Conservation (phyloP, 2,888 invertebrate species). For the Synergus umbraculus region DNA sequence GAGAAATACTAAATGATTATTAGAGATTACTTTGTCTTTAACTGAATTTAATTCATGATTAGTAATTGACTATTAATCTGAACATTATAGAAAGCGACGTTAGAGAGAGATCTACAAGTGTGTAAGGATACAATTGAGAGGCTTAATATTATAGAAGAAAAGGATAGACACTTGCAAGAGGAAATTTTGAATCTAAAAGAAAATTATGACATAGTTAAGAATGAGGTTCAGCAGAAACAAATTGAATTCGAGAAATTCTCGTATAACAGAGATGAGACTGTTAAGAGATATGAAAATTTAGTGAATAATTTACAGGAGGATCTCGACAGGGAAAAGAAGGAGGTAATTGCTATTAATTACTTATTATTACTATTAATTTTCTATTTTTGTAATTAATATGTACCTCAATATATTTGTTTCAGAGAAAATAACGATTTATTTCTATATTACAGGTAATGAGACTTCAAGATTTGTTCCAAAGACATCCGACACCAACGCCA, state of each 20-base stretch:
- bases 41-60: not conserved
- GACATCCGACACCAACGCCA: slow-evolving; percentile 51
- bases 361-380: not conserved
- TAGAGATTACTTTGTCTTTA: not conserved
- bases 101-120: slow-evolving; percentile 41
- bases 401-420: not conserved
- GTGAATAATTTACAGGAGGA: slow-evolving; percentile 65
- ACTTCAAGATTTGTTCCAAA: slow-evolving; percentile 61
- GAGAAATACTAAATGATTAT: not conserved
- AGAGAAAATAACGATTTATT: slow-evolving; percentile 16
- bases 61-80: not conserved
- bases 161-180: slow-evolving; percentile 54
- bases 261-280: slow-evolving; percentile 65
- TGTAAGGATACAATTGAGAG: slow-evolving; percentile 43
- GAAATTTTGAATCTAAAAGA: slow-evolving; percentile 60
- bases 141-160: slow-evolving; percentile 55
- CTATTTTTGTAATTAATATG: too few relatives aligned
- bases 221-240: slow-evolving; percentile 57
- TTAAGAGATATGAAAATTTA: slow-evolving; percentile 64
- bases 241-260: slow-evolving; percentile 66
- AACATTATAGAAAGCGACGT: slow-evolving; percentile 11
- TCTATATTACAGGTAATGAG: slow-evolving; percentile 56
- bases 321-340: slow-evolving; percentile 60
- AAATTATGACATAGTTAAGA: slow-evolving; percentile 58
- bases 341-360: slow-evolving; percentile 54